A percentile compares a stretch with the other conserved stretches of the same genome.
Evolutionary conservation across 2,113 vertebrate species (phyloP).

Genomic region (Apaloderma vittatum): DNA sequence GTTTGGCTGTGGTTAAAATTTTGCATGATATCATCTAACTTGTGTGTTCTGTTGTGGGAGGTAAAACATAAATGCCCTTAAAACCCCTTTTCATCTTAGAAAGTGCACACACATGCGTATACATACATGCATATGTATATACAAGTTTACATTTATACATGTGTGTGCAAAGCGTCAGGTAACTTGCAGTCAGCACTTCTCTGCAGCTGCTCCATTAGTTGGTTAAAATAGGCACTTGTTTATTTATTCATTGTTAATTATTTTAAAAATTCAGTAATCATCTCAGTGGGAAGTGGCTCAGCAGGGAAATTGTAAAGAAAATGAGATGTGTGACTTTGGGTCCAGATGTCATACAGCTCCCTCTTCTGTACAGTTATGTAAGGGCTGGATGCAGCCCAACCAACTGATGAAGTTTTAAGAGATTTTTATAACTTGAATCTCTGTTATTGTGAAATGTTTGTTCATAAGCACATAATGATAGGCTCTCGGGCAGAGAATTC

Average conservation of each 20-base stretch:
- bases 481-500: not conserved
- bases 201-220: constrained; percentile 2
- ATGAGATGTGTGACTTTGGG: not conserved
- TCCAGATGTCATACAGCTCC: not conserved
- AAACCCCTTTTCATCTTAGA: not conserved
- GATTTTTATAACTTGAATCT: not conserved
- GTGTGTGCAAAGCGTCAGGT: not conserved
- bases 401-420: not conserved
- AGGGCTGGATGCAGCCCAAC: not conserved
- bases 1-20: not conserved
- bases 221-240: constrained; percentile 15
- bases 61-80: not conserved
- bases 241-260: constrained; percentile 47
- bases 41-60: not conserved
- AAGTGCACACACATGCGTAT: not conserved
- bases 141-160: not conserved
- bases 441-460: not conserved
- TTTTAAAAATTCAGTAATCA: not conserved
- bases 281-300: not conserved
- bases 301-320: not conserved
- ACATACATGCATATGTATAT: too few species aligned
- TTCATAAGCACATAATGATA: constrained; percentile 1
- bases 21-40: not conserved
- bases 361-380: not conserved
- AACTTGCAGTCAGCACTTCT: not conserved